Evolutionary conservation across 2,888 invertebrate genomes (phyloP).

Genomic region (Xanthia icteritia): DNA sequence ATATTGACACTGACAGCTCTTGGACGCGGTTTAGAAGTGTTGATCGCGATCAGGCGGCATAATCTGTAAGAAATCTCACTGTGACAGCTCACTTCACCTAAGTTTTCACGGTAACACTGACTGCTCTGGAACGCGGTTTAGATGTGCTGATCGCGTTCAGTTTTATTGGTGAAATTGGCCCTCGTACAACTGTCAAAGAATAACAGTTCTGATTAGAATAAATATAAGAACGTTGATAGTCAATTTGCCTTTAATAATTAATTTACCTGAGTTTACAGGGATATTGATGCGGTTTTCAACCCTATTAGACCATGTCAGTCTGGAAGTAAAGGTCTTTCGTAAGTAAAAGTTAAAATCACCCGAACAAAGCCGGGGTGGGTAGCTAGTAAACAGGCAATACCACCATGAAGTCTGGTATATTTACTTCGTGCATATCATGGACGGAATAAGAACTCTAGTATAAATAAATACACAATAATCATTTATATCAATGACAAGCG

Average conservation of each 20-base stretch:
- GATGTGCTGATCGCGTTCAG: not conserved
- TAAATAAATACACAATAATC: conserved; percentile 15
- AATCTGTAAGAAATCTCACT: not conserved
- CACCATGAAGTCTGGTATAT: not conserved
- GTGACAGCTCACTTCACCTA: not conserved
- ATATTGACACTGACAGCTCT: no score
- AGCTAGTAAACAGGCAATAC: not conserved
- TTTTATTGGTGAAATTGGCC: not conserved
- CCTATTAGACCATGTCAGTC: not conserved
- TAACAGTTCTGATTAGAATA: no score
- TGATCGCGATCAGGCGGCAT: no score
- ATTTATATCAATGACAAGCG: conserved; percentile 39
- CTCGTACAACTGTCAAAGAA: not conserved
- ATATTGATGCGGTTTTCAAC: not conserved
- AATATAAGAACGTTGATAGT: no score
- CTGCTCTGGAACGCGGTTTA: not conserved
- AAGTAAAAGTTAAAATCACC: not conserved
- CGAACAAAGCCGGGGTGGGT: no score
- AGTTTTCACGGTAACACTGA: not conserved
- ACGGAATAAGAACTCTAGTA: not conserved
- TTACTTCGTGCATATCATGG: not conserved
- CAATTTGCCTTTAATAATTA: no score
- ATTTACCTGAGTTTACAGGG: not conserved
- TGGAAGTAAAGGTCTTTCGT: not conserved
- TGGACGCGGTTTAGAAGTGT: no score